These are phyloP conservation scores for Dipodomys spectabilis DNA, from an alignment of 2,113 vertebrate species.

Conservation along the genomic window DNA sequence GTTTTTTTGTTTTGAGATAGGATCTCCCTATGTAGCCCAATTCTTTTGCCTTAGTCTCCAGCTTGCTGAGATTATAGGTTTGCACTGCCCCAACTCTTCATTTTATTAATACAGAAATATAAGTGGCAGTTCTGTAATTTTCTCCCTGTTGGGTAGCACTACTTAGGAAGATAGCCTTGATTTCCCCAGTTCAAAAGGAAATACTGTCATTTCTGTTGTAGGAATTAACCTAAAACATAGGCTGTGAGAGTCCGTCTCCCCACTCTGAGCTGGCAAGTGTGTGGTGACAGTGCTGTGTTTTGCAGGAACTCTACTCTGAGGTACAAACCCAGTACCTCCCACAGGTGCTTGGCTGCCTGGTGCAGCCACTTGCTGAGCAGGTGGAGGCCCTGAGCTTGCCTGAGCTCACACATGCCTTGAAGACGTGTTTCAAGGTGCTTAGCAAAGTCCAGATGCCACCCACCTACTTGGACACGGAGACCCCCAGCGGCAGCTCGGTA, in stretches of 20 bases:
- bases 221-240: background rate
- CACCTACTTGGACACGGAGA: constrained; percentile 90
- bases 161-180: background rate
- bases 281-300: fast-evolving
- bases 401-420: constrained; percentile 92
- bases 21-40: too few species aligned
- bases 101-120: background rate
- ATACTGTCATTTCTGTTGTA: background rate
- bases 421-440: constrained; percentile 95
- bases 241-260: background rate
- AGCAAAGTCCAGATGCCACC: constrained; percentile 99
- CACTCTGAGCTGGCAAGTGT: fast-evolving
- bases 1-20: too few species aligned
- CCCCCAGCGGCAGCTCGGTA: constrained; percentile 78
- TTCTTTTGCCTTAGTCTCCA: too few species aligned
- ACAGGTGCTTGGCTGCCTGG: constrained; percentile 94
- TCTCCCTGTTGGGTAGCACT: background rate
- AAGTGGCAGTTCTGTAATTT: background rate
- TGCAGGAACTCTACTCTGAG: constrained; percentile 96
- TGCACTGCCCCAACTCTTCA: too few species aligned
- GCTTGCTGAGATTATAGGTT: too few species aligned
- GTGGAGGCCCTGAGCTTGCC: constrained; percentile 87
- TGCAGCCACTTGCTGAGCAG: constrained; percentile 88
- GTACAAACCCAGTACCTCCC: constrained; percentile 96
- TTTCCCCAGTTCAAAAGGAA: constrained; percentile 16